Evolutionary conservation across 2,113 vertebrate species (phyloP).

Genomic region (human): GRCh38 chr4:185600001-185600500

Average conservation of each 20-base stretch:
- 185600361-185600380: no score
- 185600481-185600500: no score
- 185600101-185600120: not conserved
- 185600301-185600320: not conserved
- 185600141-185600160: constrained; percentile 59
- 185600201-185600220: rapidly evolving
- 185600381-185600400: no score
- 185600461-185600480: no score
- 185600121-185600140: not conserved
- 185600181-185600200: not conserved
- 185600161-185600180: not conserved
- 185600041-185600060: constrained; percentile 91
- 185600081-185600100: constrained; percentile 42
- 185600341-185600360: no score
- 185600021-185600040: constrained; percentile 93
- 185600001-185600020: constrained; percentile 97
- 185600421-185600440: no score
- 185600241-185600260: not conserved
- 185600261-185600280: not conserved
- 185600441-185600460: no score
- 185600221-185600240: not conserved
- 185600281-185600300: not conserved
- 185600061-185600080: constrained; percentile 88
- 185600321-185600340: not conserved
- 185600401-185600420: no score